phyloP scores from a whole-genome alignment of 2,113 vertebrate species.

The Atlantisia rogersi region DNA sequence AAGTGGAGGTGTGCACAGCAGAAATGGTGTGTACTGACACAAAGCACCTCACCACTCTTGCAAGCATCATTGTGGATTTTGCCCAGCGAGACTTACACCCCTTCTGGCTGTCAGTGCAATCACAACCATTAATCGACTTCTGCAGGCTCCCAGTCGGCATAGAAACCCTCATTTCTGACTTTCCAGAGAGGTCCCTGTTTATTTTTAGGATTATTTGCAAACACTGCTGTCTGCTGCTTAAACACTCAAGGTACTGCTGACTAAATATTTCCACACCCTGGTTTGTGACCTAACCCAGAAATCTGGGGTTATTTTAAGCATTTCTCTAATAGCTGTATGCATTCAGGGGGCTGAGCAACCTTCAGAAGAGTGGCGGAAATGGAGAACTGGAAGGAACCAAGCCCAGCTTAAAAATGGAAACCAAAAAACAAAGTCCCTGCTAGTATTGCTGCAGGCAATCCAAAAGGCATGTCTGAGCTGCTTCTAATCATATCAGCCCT shows the following conservation, averaged over 20 bases:
- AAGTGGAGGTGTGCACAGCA: background rate
- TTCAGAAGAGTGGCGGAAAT: background rate
- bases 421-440: conserved; percentile 21
- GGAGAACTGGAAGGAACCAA: conserved; percentile 1
- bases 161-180: background rate
- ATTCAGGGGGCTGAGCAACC: background rate
- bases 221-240: background rate
- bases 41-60: accelerated
- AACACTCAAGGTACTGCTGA: background rate
- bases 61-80: background rate
- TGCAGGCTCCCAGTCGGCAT: background rate
- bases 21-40: background rate
- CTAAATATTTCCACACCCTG: background rate
- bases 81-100: background rate
- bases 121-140: background rate
- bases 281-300: background rate
- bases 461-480: conserved; percentile 48
- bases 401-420: conserved; percentile 18
- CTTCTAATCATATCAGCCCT: conserved; percentile 54
- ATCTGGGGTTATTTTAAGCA: conserved; percentile 5
- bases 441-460: conserved; percentile 45
- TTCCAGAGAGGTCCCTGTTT: background rate
- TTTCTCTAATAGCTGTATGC: background rate
- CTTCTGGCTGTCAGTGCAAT: background rate
- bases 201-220: conserved; percentile 8